Evolutionary conservation across 2,888 invertebrate species (phyloP), one percentile per base, ranked within the genome.

Genomic region (Copidosoma aretas): DNA sequence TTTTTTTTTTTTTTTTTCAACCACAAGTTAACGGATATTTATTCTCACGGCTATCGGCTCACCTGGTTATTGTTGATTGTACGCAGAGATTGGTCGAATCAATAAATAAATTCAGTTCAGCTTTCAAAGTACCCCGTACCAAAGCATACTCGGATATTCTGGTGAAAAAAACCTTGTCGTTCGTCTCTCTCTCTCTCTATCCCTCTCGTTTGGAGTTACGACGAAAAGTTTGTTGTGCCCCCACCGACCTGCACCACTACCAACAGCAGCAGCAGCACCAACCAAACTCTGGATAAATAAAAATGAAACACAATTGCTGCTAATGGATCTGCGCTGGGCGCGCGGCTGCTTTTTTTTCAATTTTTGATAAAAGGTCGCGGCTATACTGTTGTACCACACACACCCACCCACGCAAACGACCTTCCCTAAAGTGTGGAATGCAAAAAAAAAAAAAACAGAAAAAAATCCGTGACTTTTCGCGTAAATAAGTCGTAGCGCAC

Each of bases 401-500:
- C 10, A 14, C 41, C 14, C 41, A 14, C 41, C 10, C n/a, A n/a
- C n/a, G n/a, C n/a, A n/a, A n/a, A n/a, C 32, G 8, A 32, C 32
- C 32, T 8, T 32, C 32, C 32, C 32, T 32, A 3, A 32, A 32
- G 8, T 32, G 4, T 8, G 12, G 17, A 46, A 12, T 46, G 12
- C 3, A 46, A 12, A 15, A 46, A 15, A 46, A 17, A 46, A 46
- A 46, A 46, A 46, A 46, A 46, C 3, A 46, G 12, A 17, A 46
- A 17, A 46, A 46, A 46, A 46, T 8, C 12, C 43, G 43, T 14
- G 3, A 1, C 12, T 46, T 46, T 46, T 46, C 12, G 57, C 39
- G 65, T 61, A 69, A 61, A 69, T 69, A 59, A 66, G 66, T 54
- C 54, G n/a, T 41, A 54, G 15, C 17, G 24, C 21, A 49, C 78